Evolutionary conservation across 2,888 invertebrate species (phyloP).

Genomic region (Ophonus ardosiacus): DNA sequence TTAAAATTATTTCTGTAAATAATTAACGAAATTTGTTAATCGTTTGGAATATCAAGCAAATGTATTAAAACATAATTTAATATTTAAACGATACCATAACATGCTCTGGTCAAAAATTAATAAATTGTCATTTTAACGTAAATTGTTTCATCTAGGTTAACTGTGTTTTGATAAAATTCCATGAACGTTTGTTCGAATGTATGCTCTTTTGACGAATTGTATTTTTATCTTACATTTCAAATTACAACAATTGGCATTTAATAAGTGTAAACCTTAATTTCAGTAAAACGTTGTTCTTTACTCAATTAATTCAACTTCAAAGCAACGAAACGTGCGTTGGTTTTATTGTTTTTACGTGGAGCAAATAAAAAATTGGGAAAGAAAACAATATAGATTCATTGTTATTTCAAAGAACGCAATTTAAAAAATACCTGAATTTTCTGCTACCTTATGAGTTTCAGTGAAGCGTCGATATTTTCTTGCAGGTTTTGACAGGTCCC

Average conservation of each 20-base stretch:
- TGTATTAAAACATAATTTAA: no score
- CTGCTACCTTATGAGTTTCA: neutral
- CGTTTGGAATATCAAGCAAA: no score
- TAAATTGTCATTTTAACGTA: no score
- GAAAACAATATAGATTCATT: neutral
- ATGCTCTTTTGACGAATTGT: neutral
- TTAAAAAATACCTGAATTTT: neutral
- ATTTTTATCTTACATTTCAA: neutral
- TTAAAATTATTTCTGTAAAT: no score
- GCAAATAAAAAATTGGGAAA: neutral
- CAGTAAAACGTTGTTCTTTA: neutral
- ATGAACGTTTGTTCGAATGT: neutral
- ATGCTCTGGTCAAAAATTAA: no score
- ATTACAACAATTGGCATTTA: neutral
- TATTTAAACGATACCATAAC: no score
- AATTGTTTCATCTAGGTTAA: no score
- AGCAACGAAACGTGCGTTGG: neutral
- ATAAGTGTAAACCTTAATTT: neutral
- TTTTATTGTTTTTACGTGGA: neutral
- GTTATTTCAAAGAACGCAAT: neutral
- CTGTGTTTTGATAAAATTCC: neutral
- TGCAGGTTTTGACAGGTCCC: neutral
- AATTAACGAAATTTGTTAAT: no score
- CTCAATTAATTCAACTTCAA: neutral
- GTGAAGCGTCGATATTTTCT: neutral